Evolutionary conservation across 2,797 vertebrate species (phyloP).

Genomic region (Pipistrellus pygmaeus): DNA sequence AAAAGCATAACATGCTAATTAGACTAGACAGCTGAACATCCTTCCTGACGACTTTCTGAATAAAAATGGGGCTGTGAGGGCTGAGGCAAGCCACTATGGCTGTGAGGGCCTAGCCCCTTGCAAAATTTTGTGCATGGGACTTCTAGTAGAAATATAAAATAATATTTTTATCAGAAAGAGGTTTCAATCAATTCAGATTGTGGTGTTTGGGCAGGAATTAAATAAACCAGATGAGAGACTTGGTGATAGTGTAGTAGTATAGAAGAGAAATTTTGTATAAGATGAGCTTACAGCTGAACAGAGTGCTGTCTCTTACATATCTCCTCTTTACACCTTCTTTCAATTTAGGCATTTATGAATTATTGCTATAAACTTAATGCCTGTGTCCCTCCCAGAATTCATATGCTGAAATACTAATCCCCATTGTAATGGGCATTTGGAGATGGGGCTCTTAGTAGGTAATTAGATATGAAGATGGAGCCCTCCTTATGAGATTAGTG

Average conservation of each 20-base stretch:
- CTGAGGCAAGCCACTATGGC: no score
- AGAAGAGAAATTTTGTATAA: neutral
- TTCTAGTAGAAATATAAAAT: neutral
- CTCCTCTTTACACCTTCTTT: neutral
- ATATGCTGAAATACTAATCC: neutral
- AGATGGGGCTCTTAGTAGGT: neutral
- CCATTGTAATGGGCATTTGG: neutral
- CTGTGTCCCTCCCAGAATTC: neutral
- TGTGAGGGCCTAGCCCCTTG: no score
- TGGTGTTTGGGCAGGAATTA: neutral
- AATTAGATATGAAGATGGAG: neutral
- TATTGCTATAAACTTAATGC: neutral
- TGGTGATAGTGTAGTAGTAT: neutral
- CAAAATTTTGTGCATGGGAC: no score
- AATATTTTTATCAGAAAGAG: conserved; percentile 13
- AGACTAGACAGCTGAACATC: no score
- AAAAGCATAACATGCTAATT: no score
- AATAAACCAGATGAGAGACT: neutral
- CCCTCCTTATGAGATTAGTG: neutral
- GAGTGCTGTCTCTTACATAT: neutral
- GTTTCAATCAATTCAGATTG: neutral
- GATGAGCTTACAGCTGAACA: neutral
- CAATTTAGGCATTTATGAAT: neutral
- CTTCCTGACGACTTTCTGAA: no score
- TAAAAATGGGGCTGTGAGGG: no score